These are phyloP conservation scores for Apotomis capreana DNA, from an alignment of 2,888 invertebrate species.

Conservation along the genomic window DNA sequence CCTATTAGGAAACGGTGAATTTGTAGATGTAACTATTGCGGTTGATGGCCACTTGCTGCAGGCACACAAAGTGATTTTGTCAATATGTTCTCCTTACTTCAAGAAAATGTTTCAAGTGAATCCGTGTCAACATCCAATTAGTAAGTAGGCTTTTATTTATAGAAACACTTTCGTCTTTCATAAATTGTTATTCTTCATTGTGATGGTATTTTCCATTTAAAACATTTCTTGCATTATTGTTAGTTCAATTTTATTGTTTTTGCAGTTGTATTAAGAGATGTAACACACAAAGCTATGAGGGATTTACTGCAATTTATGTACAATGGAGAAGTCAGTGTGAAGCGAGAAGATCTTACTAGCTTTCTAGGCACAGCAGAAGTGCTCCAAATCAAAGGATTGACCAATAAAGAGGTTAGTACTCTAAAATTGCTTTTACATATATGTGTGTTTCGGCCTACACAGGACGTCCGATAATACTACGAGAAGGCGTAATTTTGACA, in stretches of 20 bases:
- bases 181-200: neutral
- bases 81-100: slow-evolving; percentile 88
- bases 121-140: slow-evolving; percentile 87
- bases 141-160: slow-evolving; percentile 57
- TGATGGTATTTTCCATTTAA: neutral
- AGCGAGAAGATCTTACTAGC: slow-evolving; percentile 87
- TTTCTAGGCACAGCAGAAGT: slow-evolving; percentile 89
- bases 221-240: neutral
- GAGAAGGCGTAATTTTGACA: no score
- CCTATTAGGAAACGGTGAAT: slow-evolving; percentile 83
- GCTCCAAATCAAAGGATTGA: slow-evolving; percentile 89
- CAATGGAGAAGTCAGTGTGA: slow-evolving; percentile 89
- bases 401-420: slow-evolving; percentile 77
- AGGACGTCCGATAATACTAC: no score
- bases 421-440: neutral
- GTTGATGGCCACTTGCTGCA: slow-evolving; percentile 86
- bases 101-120: slow-evolving; percentile 86
- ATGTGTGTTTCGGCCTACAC: no score
- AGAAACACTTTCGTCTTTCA: neutral
- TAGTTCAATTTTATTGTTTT: slow-evolving; percentile 13
- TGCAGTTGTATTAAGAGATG: slow-evolving; percentile 88
- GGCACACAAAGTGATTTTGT: slow-evolving; percentile 88
- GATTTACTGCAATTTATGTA: slow-evolving; percentile 90
- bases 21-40: slow-evolving; percentile 85
- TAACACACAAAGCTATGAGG: slow-evolving; percentile 87